Evolutionary conservation across 2,113 vertebrate species (phyloP).

Genomic region (Cottus gobio): DNA sequence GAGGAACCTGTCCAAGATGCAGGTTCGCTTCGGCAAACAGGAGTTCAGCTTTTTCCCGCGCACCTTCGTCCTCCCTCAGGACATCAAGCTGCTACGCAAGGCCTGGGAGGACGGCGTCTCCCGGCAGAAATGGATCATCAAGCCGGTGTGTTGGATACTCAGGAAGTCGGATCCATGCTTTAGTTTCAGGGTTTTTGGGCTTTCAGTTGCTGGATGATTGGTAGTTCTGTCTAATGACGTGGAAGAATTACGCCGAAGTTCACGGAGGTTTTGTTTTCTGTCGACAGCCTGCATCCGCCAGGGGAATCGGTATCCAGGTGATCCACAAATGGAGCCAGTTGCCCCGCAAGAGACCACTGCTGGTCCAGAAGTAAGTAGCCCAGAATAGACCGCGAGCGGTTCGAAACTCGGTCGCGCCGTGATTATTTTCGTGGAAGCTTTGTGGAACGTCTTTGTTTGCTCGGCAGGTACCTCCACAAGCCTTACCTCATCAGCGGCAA

Average conservation of each 20-base stretch:
- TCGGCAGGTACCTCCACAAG: conserved; percentile 92
- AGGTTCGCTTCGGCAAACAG: conserved; percentile 89
- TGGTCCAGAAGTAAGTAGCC: conserved; percentile 92
- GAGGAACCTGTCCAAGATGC: conserved; percentile 96
- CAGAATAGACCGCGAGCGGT: too few species aligned
- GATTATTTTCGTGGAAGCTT: too few species aligned
- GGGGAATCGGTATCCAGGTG: conserved; percentile 97
- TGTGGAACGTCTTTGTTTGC: neutral
- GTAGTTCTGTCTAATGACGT: neutral
- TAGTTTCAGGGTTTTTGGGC: neutral
- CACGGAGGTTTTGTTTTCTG: neutral
- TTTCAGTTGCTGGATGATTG: neutral
- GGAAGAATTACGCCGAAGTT: neutral
- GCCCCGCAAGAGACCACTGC: conserved; percentile 91
- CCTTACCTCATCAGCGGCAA: conserved; percentile 98
- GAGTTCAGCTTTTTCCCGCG: conserved; percentile 97
- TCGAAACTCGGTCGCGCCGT: too few species aligned
- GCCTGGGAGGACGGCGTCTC: conserved; percentile 91
- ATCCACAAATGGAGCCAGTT: conserved; percentile 99
- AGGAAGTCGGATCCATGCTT: too few species aligned
- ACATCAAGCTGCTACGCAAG: conserved; percentile 91
- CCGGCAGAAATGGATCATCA: conserved; percentile 97
- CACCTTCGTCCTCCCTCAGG: conserved; percentile 95
- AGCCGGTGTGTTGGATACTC: conserved; percentile 85
- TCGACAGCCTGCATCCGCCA: conserved; percentile 92